Conservation (phyloP, 2,113 vertebrate species). For the Pterocles orientalis region DNA sequence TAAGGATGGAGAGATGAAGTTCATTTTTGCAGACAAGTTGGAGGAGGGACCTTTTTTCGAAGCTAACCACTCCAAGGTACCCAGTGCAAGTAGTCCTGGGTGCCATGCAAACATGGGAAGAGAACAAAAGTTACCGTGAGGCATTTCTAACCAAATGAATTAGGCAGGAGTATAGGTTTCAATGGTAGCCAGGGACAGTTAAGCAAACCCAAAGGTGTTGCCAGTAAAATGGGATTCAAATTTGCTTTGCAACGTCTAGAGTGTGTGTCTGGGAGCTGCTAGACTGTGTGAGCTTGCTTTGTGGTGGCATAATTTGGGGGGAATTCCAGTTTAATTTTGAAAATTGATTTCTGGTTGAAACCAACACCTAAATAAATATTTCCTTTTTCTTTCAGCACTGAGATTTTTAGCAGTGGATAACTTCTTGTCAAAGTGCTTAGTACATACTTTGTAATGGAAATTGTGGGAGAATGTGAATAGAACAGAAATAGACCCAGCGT, state of each 20-base stretch:
- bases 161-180: neutral
- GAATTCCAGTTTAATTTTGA: neutral
- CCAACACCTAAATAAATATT: neutral
- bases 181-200: neutral
- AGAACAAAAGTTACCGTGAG: neutral
- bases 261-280: neutral
- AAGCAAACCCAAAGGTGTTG: neutral
- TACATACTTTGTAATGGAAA: conserved; percentile 61
- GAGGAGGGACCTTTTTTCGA: neutral
- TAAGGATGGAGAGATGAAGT: neutral
- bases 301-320: neutral
- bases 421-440: conserved; percentile 31
- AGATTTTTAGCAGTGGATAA: neutral
- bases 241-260: neutral
- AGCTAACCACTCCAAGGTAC: neutral
- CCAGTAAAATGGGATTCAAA: neutral
- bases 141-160: neutral
- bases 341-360: conserved; percentile 8
- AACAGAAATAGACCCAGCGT: conserved; percentile 64
- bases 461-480: conserved; percentile 56
- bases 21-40: neutral
- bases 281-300: neutral
- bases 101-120: neutral
- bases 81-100: neutral
- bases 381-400: neutral